Evolutionary conservation across 2,797 vertebrate genomes (phyloP).

Genomic region (Odontamblyopus rebecca): DNA sequence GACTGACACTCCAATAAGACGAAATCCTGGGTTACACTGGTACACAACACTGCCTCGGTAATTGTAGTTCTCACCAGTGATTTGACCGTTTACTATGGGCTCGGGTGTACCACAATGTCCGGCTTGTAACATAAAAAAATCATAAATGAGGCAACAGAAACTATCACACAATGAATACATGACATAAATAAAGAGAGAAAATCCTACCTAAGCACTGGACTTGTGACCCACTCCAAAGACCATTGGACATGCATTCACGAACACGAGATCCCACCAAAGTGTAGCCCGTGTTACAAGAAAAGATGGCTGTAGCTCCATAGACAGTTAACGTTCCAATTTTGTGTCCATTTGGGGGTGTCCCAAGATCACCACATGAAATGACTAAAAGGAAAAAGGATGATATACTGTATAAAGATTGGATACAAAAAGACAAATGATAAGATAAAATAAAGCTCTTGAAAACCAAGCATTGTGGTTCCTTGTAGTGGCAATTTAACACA

Average conservation of each 20-base stretch:
- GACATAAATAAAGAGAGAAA: not conserved
- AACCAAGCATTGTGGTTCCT: constrained; percentile 1
- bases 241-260: constrained; percentile 95
- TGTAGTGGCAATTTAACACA: constrained; percentile 14
- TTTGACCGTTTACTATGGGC: constrained; percentile 94
- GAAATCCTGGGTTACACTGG: constrained; percentile 94
- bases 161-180: not conserved
- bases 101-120: constrained; percentile 95
- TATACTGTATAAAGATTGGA: constrained; percentile 6
- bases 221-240: constrained; percentile 95
- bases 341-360: constrained; percentile 91
- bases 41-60: constrained; percentile 97
- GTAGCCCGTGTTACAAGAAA: constrained; percentile 97
- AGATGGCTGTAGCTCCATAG: constrained; percentile 95
- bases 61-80: constrained; percentile 95
- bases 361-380: constrained; percentile 94
- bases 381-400: constrained; percentile 72
- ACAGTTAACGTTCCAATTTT: constrained; percentile 94
- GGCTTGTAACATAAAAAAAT: constrained; percentile 61
- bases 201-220: constrained; percentile 91
- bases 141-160: not conserved
- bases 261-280: constrained; percentile 95
- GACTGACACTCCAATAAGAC: constrained; percentile 95
- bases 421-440: constrained; percentile 9
- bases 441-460: not conserved